A percentile compares a stretch with the other conserved stretches of the same genome.
Conservation (phyloP, 1,140 invertebrate genomes). For the Zaprionus nigranus region DNA sequence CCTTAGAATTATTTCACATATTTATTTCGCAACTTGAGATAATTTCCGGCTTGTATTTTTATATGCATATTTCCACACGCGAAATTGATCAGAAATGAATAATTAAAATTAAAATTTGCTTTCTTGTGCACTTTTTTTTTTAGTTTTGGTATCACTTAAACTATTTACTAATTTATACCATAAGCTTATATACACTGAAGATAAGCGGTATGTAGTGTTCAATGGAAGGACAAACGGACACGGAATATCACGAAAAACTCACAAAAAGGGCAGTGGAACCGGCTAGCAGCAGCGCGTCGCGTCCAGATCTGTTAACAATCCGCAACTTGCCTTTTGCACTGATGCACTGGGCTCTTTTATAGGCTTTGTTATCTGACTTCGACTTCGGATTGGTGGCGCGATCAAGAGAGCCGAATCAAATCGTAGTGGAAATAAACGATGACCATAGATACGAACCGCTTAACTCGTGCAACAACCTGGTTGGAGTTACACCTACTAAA, state of each 20-base stretch:
- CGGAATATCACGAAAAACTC: slow-evolving; percentile 21
- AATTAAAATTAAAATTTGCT: background rate
- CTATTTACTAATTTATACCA: background rate
- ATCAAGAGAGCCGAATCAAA: slow-evolving; percentile 30
- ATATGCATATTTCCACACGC: background rate
- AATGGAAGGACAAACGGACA: slow-evolving; percentile 17
- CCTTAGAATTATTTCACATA: background rate
- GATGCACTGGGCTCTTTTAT: slow-evolving; percentile 36
- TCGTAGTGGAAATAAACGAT: slow-evolving; percentile 28
- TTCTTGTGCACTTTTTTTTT: background rate
- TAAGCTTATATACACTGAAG: background rate
- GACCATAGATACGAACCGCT: background rate
- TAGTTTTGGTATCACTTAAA: background rate
- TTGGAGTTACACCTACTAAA: background rate
- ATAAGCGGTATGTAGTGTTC: background rate
- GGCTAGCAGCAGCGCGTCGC: slow-evolving; percentile 20
- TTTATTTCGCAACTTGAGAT: background rate
- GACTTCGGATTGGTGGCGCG: slow-evolving; percentile 27
- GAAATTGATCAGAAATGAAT: background rate
- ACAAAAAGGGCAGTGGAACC: slow-evolving; percentile 39
- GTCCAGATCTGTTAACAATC: slow-evolving; percentile 34
- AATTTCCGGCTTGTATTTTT: background rate
- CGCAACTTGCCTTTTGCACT: slow-evolving; percentile 38
- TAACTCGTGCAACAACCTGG: background rate
- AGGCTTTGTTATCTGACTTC: slow-evolving; percentile 31